Evolutionary conservation across 2,888 invertebrate species (phyloP), one percentile per base, ranked within the genome.

Genomic region (Sclerodermus sp.): DNA sequence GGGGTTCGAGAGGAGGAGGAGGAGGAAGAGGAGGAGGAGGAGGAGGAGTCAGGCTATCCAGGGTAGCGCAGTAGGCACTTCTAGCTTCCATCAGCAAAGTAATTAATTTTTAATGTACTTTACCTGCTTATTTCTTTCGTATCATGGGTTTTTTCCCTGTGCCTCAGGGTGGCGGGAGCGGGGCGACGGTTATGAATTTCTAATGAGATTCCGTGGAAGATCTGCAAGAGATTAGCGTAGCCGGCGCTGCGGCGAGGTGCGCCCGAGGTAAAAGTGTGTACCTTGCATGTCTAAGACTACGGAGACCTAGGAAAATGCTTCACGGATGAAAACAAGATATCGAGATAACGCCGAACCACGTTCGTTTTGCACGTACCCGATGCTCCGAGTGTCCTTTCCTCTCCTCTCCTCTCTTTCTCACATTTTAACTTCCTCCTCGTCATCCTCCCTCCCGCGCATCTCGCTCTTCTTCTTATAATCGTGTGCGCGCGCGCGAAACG

Each of bases 51-150:
- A 8, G 8, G 23, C 23, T 23, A 23, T 23, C 23, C 23, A 23
- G 23, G n/a, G 23, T 8, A 34, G 62, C 55, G 62, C 56, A 58
- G 72, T 73, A 73, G 72, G 70, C 67, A 71, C 76, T 74, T 73
- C 77, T 75, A 74, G 74, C 71, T 74, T 76, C 75, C 77, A 77
- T 77, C 77, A 77, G 73, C 74, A 68, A 70, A 76, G 77, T 77
- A 77, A 77, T 77, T 77, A 77, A 77, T 77, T 77, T 77, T 77
- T 77, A 77, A 77, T 77, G 74, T 74, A 77, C 75, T 77, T 77
- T 76, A 71, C 74, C 73, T 71, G 76, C 74, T 77, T 76, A 75
- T 77, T 76, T 77, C 74, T 77, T 77, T 77, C 74, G 73, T 74
- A 76, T 76, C 75, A 71, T 68, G 68, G 70, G 67, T 68, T 68